phyloP scores from a whole-genome alignment of 92 coral and sea anemone genomes.

The Nematostella vectensis region DNA sequence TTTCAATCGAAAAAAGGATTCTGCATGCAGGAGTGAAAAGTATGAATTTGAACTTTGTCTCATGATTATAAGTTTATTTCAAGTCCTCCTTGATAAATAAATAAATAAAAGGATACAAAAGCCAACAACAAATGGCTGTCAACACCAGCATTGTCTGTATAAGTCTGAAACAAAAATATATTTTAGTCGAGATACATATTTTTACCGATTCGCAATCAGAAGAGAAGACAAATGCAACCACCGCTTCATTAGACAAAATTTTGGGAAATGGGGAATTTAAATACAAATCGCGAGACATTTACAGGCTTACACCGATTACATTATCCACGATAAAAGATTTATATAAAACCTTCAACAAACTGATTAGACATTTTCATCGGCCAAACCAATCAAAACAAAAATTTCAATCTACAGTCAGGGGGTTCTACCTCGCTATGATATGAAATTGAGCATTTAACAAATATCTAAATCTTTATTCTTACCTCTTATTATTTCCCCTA shows the following conservation, averaged over 20 bases:
- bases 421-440: neutral
- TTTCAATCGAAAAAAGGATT: neutral
- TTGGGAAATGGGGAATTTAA: too few relatives aligned
- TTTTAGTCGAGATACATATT: neutral
- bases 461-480: neutral
- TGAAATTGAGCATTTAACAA: neutral
- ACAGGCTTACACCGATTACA: neutral
- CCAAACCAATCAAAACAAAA: neutral
- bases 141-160: constrained; percentile 89
- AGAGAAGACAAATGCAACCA: constrained; percentile 1
- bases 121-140: constrained; percentile 95
- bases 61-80: too few relatives aligned
- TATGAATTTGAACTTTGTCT: neutral
- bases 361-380: neutral
- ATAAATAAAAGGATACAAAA: constrained; percentile 99
- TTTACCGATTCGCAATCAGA: too few relatives aligned
- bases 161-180: constrained; percentile 45
- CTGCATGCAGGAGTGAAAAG: neutral
- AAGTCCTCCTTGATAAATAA: too few relatives aligned
- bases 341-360: too few relatives aligned
- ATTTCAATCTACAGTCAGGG: too few relatives aligned
- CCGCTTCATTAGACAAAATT: neutral
- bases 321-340: neutral
- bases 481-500: constrained; percentile 90
- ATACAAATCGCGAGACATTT: neutral